A percentile compares a stretch with the other conserved stretches of the same genome.
Conservation (phyloP, 2,888 invertebrate species). For the Phymatocera aterrima region DNA sequence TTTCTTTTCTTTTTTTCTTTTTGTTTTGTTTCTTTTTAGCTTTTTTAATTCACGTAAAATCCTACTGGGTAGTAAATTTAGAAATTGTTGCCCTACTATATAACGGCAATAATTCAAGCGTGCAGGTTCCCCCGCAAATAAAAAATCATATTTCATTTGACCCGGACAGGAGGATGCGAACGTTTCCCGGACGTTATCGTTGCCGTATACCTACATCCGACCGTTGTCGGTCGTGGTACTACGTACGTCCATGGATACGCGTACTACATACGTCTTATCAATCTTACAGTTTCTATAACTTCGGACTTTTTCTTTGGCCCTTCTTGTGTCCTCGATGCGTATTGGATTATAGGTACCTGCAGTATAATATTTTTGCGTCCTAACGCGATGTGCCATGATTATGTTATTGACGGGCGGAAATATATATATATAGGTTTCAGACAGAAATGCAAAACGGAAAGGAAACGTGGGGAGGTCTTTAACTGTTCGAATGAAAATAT, state of each 20-base stretch:
- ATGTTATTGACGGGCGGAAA: too few relatives aligned
- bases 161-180: constrained; percentile 42
- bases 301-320: constrained; percentile 7
- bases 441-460: too few relatives aligned
- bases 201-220: neutral
- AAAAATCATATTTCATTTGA: constrained; percentile 41
- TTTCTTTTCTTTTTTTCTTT: neutral
- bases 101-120: constrained; percentile 17
- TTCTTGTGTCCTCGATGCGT: constrained; percentile 18
- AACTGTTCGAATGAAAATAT: too few relatives aligned
- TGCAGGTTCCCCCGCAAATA: constrained; percentile 31
- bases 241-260: too few relatives aligned
- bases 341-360: constrained; percentile 3
- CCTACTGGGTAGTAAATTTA: neutral
- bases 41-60: too few relatives aligned
- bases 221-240: too few relatives aligned
- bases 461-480: too few relatives aligned
- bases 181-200: constrained; percentile 37
- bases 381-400: neutral
- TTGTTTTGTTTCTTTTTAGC: too few relatives aligned
- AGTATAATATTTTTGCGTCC: neutral
- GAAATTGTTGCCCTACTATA: constrained; percentile 3
- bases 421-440: too few relatives aligned
- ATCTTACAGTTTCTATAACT: neutral
- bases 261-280: constrained; percentile 16